Conservation (phyloP, 2,797 vertebrate genomes). For the Gymnoscopelus microlampas region DNA sequence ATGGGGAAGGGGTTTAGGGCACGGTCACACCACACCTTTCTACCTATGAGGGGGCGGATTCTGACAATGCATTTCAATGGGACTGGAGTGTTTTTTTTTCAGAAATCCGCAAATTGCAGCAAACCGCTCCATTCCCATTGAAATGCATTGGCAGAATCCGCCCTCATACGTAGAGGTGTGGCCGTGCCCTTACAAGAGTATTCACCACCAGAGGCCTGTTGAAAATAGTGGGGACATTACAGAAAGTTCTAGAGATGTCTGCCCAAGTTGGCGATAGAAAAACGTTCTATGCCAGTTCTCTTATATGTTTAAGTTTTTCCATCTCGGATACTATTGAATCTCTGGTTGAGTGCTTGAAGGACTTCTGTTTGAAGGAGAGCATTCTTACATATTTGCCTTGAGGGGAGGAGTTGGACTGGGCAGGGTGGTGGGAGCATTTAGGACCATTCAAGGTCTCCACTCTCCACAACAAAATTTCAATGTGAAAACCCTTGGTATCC, state of each 20-base stretch:
- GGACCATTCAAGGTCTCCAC: neutral
- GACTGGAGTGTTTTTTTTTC: too few species aligned
- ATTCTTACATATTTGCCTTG: neutral
- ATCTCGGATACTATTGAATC: neutral
- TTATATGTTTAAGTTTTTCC: neutral
- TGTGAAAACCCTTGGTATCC: conserved; percentile 36
- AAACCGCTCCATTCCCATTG: too few species aligned
- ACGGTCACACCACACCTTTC: too few species aligned
- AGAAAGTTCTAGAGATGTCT: conserved; percentile 18
- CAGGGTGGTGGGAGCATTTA: neutral
- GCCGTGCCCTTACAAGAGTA: neutral
- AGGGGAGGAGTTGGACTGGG: neutral
- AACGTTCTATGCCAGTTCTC: neutral
- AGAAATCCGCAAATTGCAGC: too few species aligned
- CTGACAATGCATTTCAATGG: too few species aligned
- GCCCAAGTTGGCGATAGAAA: neutral
- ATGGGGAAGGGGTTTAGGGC: neutral
- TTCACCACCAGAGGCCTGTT: conserved; percentile 25
- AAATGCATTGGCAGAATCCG: too few species aligned
- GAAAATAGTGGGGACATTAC: neutral
- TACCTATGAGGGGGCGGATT: too few species aligned
- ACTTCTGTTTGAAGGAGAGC: neutral
- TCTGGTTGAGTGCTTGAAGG: neutral
- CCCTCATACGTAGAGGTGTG: too few species aligned
- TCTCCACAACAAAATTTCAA: conserved; percentile 10